Evolutionary conservation across 2,888 invertebrate genomes (phyloP), one percentile per base, ranked within the genome.

Genomic region (Agrochola litura): DNA sequence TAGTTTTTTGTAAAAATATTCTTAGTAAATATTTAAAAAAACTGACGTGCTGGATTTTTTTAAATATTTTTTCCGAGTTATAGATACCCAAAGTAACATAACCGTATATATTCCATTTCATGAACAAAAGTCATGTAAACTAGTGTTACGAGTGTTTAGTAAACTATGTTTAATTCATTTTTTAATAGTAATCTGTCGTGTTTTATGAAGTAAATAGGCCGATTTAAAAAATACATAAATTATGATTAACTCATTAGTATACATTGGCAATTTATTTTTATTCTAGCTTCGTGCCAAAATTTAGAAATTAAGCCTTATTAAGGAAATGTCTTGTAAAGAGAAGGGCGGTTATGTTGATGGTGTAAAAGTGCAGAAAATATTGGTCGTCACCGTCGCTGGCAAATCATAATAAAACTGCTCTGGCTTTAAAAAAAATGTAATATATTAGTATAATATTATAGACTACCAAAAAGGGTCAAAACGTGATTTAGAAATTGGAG

Each of bases 401-500:
- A 43, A 58, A 68, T 25, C 25, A 4, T 58, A 14, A 30, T n/a
- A 64, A 41, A 37, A 37, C 10, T 25, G 37, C 0, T 43, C 30
- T 19, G 56, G 56, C 56, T 71, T 71, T 41, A 69, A 71, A 68
- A n/a, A 58, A 64, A 69, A 0, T 12, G 49, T 9, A n/a, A n/a
- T 25, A n/a, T 3, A 41, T 56, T 56, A 56, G 12, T 30, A 46
- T 41, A 56, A 16, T 65, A 22, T 22, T 60, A 25, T 37, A 37
- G 19, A 41, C 16, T 49, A 63, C 14, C 58, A 54, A 60, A 54
- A 60, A n/a, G 12, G 22, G 6, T 41, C 9, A 56, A 52, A 30
- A 56, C 9, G 61, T 79, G 54, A 79, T 67, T 80, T 75, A 58
- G 43, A 58, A 67, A 80, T 63, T 72, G 6, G 65, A 46, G 73